Base-by-base conservation (phyloP, 2,113 vertebrate genomes). In the Eulemur macaco region DNA sequence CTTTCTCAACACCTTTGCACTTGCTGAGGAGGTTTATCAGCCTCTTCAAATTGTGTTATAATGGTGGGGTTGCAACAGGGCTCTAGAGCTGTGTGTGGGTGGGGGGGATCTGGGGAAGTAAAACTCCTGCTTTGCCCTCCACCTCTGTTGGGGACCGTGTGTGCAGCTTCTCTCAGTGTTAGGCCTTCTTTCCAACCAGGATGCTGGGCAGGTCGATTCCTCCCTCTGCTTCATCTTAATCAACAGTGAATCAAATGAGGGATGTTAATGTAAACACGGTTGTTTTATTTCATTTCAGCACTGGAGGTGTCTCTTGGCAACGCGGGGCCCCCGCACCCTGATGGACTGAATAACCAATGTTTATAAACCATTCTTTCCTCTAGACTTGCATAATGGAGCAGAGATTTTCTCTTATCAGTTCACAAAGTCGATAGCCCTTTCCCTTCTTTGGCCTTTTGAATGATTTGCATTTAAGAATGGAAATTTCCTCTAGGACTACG, bases 261-360 rank as follows among this genome's bases (percentile, higher is more conserved):
- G 78, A 94, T 91, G 95, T 96, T 95, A 97, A 96, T 91, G 91
- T 94, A 97, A 97, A 97, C 91, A 96, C 0, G 8, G 80, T 84
- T 74, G 66, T 94, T 89, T 95, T 81, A 93, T 77, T 96, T 96
- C 97, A 96, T 97, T 93, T 97, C 94, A 94, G 89, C 94, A 9
- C 52, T 71, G 63, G 64, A 94, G 91, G 73, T 96, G 89, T 97
- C 95, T 95, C 97, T 94, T 97, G 94, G 96, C 96, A 96, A 96
- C 82, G n/a, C 82, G 66, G 74, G 73, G 86, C 76, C 81, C 95
- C 64, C 74, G 63, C 0, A 39, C 42, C 85, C 86, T 84, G 92
- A 91, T 74, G 84, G 92, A 68, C 45, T 89, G 89, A 77, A 96
- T 97, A 96, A 86, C 68, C 73, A 97, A 87, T 97, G 96, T 95